Evolutionary conservation across 1,140 invertebrate genomes (phyloP).

Genomic region (Bombus huntii): DNA sequence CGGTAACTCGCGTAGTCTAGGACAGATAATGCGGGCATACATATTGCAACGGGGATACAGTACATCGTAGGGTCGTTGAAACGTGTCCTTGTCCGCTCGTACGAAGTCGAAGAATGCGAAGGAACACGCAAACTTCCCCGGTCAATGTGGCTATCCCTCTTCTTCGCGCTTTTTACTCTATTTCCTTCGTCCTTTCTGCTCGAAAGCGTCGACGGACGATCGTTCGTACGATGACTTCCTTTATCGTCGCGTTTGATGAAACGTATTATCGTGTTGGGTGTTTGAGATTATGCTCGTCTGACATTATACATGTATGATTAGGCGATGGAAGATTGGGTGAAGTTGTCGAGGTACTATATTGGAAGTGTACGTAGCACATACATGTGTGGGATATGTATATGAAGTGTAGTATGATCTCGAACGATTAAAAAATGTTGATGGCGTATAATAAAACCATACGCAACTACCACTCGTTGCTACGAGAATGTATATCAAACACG

Average conservation of each 20-base stretch:
- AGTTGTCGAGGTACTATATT: too few relatives aligned
- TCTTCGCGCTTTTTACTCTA: not conserved
- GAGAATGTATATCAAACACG: too few relatives aligned
- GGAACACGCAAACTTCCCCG: slow-evolving; percentile 45
- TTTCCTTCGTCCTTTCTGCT: not conserved
- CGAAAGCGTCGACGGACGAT: not conserved
- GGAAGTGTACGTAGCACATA: too few relatives aligned
- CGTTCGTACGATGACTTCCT: slow-evolving; percentile 7
- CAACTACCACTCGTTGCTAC: too few relatives aligned
- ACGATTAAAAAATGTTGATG: too few relatives aligned
- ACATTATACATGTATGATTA: not conserved
- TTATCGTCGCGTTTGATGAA: not conserved
- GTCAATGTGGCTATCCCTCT: not conserved
- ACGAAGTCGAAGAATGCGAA: slow-evolving; percentile 46
- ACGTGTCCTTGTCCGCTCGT: slow-evolving; percentile 44
- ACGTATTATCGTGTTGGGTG: not conserved
- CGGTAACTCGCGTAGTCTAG: slow-evolving; percentile 53
- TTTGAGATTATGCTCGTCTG: slow-evolving; percentile 14
- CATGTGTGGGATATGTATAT: too few relatives aligned
- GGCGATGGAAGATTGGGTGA: not conserved
- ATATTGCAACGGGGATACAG: slow-evolving; percentile 41
- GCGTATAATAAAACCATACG: too few relatives aligned
- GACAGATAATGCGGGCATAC: slow-evolving; percentile 63
- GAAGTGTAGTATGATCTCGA: not conserved
- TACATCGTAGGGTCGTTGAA: slow-evolving; percentile 41